These are phyloP conservation scores for Stigmatopora nigra DNA, from an alignment of 2,113 vertebrate genomes.

Conservation along the genomic window DNA sequence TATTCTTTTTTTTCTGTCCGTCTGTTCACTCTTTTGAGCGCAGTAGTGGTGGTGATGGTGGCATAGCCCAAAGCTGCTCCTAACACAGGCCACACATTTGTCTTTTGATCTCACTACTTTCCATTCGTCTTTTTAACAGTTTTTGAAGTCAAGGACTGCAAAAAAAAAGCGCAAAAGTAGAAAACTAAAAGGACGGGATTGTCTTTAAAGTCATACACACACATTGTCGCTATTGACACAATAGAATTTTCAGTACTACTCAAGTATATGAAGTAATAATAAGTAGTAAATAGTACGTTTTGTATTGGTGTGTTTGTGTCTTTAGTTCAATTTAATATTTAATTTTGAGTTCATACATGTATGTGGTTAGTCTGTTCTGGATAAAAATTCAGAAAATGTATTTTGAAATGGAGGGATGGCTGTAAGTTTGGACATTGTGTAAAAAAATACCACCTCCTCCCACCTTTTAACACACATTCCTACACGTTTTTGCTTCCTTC, in stretches of 20 bases:
- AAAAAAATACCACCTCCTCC: constrained; percentile 40
- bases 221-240: constrained; percentile 28
- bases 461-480: constrained; percentile 37
- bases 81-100: constrained; percentile 22
- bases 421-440: constrained; percentile 37
- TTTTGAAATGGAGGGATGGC: constrained; percentile 37
- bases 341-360: too few relatives aligned
- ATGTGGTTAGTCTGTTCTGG: too few relatives aligned
- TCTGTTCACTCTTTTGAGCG: constrained; percentile 39
- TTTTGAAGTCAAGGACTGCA: constrained; percentile 48
- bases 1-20: constrained; percentile 49
- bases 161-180: constrained; percentile 34
- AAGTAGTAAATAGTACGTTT: too few relatives aligned
- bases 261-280: too few relatives aligned
- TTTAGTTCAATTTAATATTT: too few relatives aligned
- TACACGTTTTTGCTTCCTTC: constrained; percentile 24
- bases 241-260: too few relatives aligned
- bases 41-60: too few relatives aligned
- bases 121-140: constrained; percentile 45
- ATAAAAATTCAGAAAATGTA: too few relatives aligned
- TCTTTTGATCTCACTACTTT: constrained; percentile 25
- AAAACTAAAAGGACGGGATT: neutral
- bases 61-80: constrained; percentile 41
- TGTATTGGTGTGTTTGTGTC: too few relatives aligned
- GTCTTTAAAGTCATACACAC: constrained; percentile 13